These are phyloP conservation scores for Epinephelus malabaricus DNA, from an alignment of 2,797 vertebrate genomes.

Conservation along the genomic window DNA sequence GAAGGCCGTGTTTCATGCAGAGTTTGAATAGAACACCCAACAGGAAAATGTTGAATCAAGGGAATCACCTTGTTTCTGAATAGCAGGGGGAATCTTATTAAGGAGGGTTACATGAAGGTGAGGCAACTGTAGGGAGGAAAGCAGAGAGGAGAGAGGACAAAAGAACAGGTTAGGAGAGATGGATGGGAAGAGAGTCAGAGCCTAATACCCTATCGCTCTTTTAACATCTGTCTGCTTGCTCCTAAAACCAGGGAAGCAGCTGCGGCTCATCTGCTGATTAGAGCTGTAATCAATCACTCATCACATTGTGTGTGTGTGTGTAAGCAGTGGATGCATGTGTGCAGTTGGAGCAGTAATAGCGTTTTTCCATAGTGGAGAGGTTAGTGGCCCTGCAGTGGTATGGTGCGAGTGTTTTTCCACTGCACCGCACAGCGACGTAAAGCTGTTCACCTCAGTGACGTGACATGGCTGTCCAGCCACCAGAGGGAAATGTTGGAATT, in stretches of 20 bases:
- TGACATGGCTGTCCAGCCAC: too few species aligned
- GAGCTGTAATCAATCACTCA: constrained; percentile 75
- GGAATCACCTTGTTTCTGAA: constrained; percentile 57
- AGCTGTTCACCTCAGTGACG: neutral
- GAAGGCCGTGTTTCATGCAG: constrained; percentile 35
- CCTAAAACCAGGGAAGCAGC: constrained; percentile 67
- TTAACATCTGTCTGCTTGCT: constrained; percentile 76
- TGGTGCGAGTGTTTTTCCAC: neutral
- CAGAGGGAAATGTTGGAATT: too few species aligned
- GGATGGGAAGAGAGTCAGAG: constrained; percentile 31
- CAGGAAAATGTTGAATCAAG: constrained; percentile 52
- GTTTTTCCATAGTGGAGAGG: neutral
- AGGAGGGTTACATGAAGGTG: constrained; percentile 59
- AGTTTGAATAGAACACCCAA: constrained; percentile 34
- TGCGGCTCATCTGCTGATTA: constrained; percentile 77
- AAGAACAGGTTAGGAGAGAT: constrained; percentile 49
- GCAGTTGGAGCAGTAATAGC: constrained; percentile 11
- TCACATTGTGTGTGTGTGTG: constrained; percentile 38
- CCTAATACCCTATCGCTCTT: constrained; percentile 52
- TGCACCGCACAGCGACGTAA: neutral
- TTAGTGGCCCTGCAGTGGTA: neutral
- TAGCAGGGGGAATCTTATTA: constrained; percentile 49
- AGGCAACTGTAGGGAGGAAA: constrained; percentile 21
- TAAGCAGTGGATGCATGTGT: constrained; percentile 16
- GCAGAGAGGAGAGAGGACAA: constrained; percentile 16